Conservation (phyloP, 2,797 vertebrate genomes). For the Mionectes olivaceus region DNA sequence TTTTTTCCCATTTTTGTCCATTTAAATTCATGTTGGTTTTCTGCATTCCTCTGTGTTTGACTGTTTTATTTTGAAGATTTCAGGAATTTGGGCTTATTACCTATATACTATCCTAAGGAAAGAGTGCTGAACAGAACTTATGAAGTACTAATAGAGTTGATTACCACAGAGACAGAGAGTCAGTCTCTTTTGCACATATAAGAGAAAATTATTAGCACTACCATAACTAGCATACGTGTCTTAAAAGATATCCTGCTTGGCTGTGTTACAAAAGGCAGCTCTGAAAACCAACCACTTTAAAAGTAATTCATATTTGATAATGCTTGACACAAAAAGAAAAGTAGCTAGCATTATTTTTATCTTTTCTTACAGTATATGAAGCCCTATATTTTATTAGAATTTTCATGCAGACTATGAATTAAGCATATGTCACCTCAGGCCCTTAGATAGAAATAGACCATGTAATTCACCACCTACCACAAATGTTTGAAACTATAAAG, state of each 20-base stretch:
- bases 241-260: background rate
- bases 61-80: background rate
- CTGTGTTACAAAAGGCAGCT: background rate
- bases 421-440: background rate
- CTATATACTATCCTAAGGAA: background rate
- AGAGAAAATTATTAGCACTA: background rate
- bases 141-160: background rate
- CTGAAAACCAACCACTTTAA: background rate
- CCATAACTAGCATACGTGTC: accelerated
- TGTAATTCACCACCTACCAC: background rate
- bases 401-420: background rate
- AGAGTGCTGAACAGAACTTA: background rate
- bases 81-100: background rate
- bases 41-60: background rate
- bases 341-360: background rate
- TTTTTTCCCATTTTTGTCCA: background rate
- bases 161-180: background rate
- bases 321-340: background rate
- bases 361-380: background rate
- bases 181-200: background rate
- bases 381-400: background rate
- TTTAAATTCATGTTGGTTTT: background rate
- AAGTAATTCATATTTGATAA: background rate
- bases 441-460: background rate
- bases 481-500: background rate